A percentile compares a stretch with the other conserved stretches of the same genome.
phyloP scores from a whole-genome alignment of 2,797 vertebrate species.

The Crocidura indochinensis region DNA sequence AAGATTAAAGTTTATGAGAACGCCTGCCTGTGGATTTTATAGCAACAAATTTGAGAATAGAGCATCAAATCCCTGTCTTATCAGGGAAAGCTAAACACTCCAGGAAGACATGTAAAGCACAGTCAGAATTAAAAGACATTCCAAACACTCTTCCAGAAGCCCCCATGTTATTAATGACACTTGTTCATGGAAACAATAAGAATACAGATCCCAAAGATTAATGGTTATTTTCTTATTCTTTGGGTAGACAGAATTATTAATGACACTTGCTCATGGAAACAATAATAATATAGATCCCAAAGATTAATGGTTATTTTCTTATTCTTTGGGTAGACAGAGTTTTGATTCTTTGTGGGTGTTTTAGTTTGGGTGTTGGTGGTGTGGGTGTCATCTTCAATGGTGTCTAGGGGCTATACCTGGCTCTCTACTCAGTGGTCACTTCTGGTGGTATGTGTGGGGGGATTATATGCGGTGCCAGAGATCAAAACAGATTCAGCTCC shows the following conservation, averaged over 20 bases:
- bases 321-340: conserved; percentile 70
- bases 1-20: conserved; percentile 80
- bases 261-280: conserved; percentile 64
- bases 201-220: conserved; percentile 69
- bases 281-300: conserved; percentile 61
- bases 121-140: conserved; percentile 55
- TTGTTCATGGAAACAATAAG: conserved; percentile 52
- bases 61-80: conserved; percentile 74
- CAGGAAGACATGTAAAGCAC: conserved; percentile 23
- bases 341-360: conserved; percentile 72
- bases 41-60: conserved; percentile 76
- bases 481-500: no score
- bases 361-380: not conserved
- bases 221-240: conserved; percentile 70
- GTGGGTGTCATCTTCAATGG: not conserved
- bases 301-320: conserved; percentile 71
- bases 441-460: no score
- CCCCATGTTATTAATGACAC: conserved; percentile 46
- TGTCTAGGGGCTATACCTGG: no score
- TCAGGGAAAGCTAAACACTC: conserved; percentile 63
- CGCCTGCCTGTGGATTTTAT: conserved; percentile 75
- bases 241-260: conserved; percentile 62
- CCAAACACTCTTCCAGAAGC: conserved; percentile 25
- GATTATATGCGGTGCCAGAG: no score
- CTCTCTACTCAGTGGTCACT: no score